Percentiles rank a stretch among this genome's conserved stretches.
These are phyloP conservation scores for Acrobasis repandana DNA, from an alignment of 2,888 invertebrate species.

Conservation along the genomic window DNA sequence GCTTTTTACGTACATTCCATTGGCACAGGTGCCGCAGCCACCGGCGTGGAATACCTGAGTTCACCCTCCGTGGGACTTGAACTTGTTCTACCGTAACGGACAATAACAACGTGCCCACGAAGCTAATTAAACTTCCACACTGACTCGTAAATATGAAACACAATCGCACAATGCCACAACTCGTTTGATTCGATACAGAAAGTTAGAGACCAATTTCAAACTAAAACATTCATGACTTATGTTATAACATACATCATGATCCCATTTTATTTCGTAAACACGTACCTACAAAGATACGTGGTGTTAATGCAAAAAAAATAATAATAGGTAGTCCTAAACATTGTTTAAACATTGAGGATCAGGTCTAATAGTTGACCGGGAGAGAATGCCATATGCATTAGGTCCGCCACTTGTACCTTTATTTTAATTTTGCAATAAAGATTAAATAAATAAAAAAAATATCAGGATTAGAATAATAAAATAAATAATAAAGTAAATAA, in stretches of 20 bases:
- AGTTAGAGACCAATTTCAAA: background rate
- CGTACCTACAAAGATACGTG: too few species aligned
- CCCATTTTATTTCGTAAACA: too few species aligned
- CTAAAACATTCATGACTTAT: background rate
- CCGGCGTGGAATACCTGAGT: constrained; percentile 5
- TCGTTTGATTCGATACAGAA: background rate
- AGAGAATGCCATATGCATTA: too few species aligned
- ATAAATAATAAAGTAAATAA: too few species aligned
- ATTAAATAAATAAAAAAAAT: too few species aligned
- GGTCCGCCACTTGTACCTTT: too few species aligned
- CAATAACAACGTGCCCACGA: constrained; percentile 3
- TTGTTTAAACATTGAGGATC: too few species aligned
- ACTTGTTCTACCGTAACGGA: constrained; percentile 22
- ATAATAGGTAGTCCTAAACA: too few species aligned
- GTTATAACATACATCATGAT: background rate
- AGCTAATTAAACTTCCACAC: constrained; percentile 18
- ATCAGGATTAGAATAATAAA: too few species aligned
- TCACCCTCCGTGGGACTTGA: constrained; percentile 19
- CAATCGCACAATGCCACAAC: constrained; percentile 2
- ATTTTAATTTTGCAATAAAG: too few species aligned
- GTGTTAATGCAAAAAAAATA: too few species aligned
- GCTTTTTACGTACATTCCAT: constrained; percentile 4
- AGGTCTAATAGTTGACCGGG: too few species aligned
- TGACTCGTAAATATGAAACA: constrained; percentile 14
- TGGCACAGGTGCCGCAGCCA: background rate